phyloP scores from a whole-genome alignment of 2,888 invertebrate genomes.

The Helicoverpa assulta region DNA sequence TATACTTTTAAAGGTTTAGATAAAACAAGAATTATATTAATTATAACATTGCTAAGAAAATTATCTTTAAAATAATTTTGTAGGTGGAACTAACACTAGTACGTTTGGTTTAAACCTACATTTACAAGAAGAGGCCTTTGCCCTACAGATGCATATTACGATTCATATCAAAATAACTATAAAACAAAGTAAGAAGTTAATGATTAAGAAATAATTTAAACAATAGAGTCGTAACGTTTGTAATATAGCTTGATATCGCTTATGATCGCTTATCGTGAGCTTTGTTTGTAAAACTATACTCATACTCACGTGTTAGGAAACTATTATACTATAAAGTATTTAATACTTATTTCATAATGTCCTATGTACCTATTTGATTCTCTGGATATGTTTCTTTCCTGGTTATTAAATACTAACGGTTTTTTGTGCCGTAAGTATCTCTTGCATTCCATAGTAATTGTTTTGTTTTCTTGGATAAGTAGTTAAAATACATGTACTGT shows the following conservation, averaged over 20 bases:
- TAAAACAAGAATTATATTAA: too few relatives aligned
- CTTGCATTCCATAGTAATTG: too few relatives aligned
- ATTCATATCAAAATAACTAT: background rate
- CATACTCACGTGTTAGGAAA: background rate
- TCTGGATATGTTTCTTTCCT: too few relatives aligned
- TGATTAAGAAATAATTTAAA: slow-evolving; percentile 1
- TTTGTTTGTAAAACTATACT: background rate
- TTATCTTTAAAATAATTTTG: too few relatives aligned
- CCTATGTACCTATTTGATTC: background rate
- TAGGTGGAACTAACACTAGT: too few relatives aligned
- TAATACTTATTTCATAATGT: background rate
- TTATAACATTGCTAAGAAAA: too few relatives aligned
- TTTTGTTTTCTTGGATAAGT: too few relatives aligned
- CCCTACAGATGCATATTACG: background rate
- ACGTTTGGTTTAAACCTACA: too few relatives aligned
- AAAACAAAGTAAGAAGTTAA: background rate
- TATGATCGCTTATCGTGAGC: background rate
- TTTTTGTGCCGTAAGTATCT: too few relatives aligned
- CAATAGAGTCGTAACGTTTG: slow-evolving; percentile 1
- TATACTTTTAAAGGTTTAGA: too few relatives aligned
- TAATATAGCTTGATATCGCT: background rate
- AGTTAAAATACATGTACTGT: too few relatives aligned
- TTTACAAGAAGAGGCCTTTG: background rate
- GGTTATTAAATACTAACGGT: too few relatives aligned
- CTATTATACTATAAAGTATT: background rate